phyloP scores from a whole-genome alignment of 2,888 invertebrate species.

The Helleia helle region DNA sequence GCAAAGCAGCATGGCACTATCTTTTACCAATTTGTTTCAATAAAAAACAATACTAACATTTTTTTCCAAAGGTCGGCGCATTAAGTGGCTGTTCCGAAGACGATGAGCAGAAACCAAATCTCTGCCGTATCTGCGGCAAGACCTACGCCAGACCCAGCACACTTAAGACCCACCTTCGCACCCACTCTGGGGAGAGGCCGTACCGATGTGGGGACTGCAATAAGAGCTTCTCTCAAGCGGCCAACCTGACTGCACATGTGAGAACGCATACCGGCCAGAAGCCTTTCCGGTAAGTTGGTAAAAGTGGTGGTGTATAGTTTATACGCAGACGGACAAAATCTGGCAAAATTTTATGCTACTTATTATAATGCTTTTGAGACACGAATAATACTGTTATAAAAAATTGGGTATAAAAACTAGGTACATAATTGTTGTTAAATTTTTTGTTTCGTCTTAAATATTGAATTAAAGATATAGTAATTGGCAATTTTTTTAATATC shows the following conservation, averaged over 20 bases:
- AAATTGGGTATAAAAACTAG: no score
- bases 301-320: neutral
- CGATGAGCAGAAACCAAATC: slow-evolving; percentile 86
- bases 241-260: slow-evolving; percentile 97
- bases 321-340: no score
- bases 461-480: no score
- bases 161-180: slow-evolving; percentile 95
- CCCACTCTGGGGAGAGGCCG: slow-evolving; percentile 96
- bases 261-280: slow-evolving; percentile 98
- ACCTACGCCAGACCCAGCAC: slow-evolving; percentile 97
- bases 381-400: no score
- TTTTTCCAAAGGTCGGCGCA: slow-evolving; percentile 45
- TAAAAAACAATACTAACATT: no score
- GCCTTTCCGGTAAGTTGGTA: slow-evolving; percentile 79
- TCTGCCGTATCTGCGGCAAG: slow-evolving; percentile 96
- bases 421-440: no score
- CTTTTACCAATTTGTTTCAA: no score
- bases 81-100: slow-evolving; percentile 77
- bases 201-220: slow-evolving; percentile 93
- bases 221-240: slow-evolving; percentile 98
- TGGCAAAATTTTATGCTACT: no score
- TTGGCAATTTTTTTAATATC: no score
- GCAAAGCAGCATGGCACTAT: no score
- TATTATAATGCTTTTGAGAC: no score
- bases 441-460: no score